Percentiles rank a stretch among this genome's conserved stretches.
Evolutionary conservation across 2,113 vertebrate species (phyloP).

Genomic region (Vulpes vulpes): DNA sequence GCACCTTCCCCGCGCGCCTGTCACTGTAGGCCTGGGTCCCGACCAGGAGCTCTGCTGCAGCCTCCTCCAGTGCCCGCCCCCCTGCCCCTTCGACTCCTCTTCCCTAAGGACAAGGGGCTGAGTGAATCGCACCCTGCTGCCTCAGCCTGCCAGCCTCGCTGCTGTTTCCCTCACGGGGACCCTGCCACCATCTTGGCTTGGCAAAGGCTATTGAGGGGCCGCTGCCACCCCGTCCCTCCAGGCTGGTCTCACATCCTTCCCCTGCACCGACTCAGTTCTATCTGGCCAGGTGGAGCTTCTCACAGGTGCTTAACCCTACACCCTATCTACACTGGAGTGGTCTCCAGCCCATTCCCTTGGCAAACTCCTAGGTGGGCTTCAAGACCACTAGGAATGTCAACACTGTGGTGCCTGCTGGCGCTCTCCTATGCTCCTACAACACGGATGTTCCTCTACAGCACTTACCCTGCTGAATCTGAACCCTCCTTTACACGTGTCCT

Average conservation of each 20-base stretch:
- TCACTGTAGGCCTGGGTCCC: not conserved
- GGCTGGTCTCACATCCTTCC: not conserved
- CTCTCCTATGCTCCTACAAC: not conserved
- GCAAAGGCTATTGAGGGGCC: not conserved
- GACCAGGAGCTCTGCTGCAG: fast-evolving
- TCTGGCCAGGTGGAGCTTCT: not conserved
- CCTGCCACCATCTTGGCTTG: not conserved
- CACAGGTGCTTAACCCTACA: fast-evolving
- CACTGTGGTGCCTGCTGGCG: fast-evolving
- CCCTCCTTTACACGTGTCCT: not conserved
- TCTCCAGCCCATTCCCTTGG: not conserved
- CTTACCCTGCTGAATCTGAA: not conserved
- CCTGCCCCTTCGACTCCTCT: not conserved
- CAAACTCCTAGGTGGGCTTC: not conserved
- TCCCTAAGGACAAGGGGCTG: not conserved
- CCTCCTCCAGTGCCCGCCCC: not conserved
- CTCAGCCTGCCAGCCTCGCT: not conserved
- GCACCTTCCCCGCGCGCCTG: too few relatives aligned
- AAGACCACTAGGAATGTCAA: not conserved
- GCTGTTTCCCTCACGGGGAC: not conserved
- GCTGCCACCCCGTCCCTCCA: not conserved
- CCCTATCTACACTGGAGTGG: fast-evolving
- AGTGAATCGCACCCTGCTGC: not conserved
- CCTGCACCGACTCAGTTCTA: not conserved
- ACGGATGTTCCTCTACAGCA: not conserved